Base-by-base conservation (phyloP, 2,113 vertebrate species). In the Caloenas nicobarica region DNA sequence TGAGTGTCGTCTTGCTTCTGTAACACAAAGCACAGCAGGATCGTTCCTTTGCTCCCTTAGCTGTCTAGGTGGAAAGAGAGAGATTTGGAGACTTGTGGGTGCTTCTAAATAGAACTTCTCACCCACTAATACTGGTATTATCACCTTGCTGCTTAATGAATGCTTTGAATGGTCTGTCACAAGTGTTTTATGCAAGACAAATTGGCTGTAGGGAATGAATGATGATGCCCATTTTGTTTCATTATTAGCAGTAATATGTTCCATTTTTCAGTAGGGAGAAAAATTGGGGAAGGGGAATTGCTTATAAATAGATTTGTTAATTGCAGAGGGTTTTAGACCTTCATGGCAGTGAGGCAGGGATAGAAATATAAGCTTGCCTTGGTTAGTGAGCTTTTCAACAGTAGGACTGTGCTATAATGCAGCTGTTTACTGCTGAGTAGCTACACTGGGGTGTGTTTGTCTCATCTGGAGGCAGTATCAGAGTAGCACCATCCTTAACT, bases 191-290 rank as follows among this genome's bases (percentile, higher is more conserved):
- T 82, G 29, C 54, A 97, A 98, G 97, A 98, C 56, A 96, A 96
- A 97, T 98, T 86, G 68, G n/a, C 79, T 94, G 58, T 66, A 38
- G 82, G 81, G 66, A 77, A 85, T 98, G 97, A 98, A 73, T 96
- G 95, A 98, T 98, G 97, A 88, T 46, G 82, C 85, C 87, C 72
- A 93, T 97, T 98, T 97, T 65, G 83, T 91, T 97, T 97, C 96
- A 97, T 98, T 98, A 98, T 97, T 79, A 54, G 78, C 88, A 84
- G 84, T 95, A 96, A 97, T 90, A 66, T 76, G 84, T 95, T 98
- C 92, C 88, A 97, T 97, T 98, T 98, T 98, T 97, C 97, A 97
- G 92, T 56, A 69, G 80, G 61, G 60, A 23, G 26, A 7, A 40
- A 31, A 88, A 65, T 50, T 44, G 74, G 48, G 56, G 33, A 86